Evolutionary conservation across 1,140 invertebrate genomes (phyloP).

Genomic region (Antheraea pernyi): DNA sequence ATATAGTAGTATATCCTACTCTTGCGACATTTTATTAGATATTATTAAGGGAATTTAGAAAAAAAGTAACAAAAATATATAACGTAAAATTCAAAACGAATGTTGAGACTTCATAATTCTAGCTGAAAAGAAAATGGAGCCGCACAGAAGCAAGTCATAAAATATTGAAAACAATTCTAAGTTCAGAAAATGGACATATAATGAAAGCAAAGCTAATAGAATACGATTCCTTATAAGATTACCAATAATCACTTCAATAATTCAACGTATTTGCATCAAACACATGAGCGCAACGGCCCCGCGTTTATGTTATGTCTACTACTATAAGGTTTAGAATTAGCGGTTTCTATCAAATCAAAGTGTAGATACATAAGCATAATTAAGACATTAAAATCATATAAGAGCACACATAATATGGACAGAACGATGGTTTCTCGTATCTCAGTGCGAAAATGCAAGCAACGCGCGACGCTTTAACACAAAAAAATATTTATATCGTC

Average conservation of each 20-base stretch:
- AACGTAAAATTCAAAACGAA: no score
- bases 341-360: background rate
- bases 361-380: background rate
- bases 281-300: background rate
- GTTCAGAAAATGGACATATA: no score
- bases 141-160: no score
- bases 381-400: background rate
- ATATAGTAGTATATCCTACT: no score
- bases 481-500: background rate
- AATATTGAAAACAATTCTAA: no score
- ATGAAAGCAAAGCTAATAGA: background rate
- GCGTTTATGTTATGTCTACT: slow-evolving; percentile 2
- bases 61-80: no score
- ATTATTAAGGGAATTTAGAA: no score
- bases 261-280: background rate
- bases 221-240: no score
- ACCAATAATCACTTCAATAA: no score
- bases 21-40: no score
- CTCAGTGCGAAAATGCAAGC: background rate
- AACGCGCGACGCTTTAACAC: background rate
- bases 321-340: background rate
- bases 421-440: slow-evolving; percentile 17
- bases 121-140: no score
- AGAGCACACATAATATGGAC: slow-evolving; percentile 22
- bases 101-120: no score